A percentile compares a stretch with the other conserved stretches of the same genome.
Evolutionary conservation across 1,140 invertebrate species (phyloP).

Genomic region (Lordiphosa collinella): DNA sequence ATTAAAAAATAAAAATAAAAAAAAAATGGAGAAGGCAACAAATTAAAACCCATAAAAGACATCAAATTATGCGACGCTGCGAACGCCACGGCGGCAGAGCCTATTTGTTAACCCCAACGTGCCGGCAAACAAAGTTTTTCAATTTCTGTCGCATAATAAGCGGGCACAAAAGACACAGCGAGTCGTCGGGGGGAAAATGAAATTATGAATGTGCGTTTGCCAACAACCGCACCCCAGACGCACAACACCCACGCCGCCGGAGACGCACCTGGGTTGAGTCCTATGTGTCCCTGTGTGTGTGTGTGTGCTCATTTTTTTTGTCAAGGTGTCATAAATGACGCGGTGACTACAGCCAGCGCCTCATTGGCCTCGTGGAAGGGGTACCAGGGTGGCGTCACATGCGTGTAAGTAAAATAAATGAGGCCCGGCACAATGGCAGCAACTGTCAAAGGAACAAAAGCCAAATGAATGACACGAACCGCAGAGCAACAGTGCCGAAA

Average conservation of each 20-base stretch:
- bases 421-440: conserved; percentile 60
- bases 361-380: conserved; percentile 11
- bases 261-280: not conserved
- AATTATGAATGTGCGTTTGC: conserved; percentile 74
- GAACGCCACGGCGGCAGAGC: conserved; percentile 26
- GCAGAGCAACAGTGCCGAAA: conserved; percentile 57
- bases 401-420: conserved; percentile 78
- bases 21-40: conserved; percentile 49
- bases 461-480: conserved; percentile 74
- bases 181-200: conserved; percentile 56
- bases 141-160: conserved; percentile 77
- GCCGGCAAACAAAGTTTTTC: conserved; percentile 75
- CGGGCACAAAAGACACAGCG: conserved; percentile 42
- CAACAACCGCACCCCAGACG: conserved; percentile 67
- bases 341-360: conserved; percentile 27
- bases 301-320: conserved; percentile 69
- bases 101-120: conserved; percentile 74
- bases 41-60: conserved; percentile 75
- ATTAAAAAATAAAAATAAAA: conserved; percentile 56
- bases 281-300: not conserved
- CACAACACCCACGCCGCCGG: conserved; percentile 26
- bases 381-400: conserved; percentile 28
- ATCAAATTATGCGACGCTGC: conserved; percentile 71
- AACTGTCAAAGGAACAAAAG: conserved; percentile 60
- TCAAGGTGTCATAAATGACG: conserved; percentile 76